Evolutionary conservation across 2,888 invertebrate species (phyloP), one percentile per base, ranked within the genome.

Genomic region (Acanthosepion esculentum): DNA sequence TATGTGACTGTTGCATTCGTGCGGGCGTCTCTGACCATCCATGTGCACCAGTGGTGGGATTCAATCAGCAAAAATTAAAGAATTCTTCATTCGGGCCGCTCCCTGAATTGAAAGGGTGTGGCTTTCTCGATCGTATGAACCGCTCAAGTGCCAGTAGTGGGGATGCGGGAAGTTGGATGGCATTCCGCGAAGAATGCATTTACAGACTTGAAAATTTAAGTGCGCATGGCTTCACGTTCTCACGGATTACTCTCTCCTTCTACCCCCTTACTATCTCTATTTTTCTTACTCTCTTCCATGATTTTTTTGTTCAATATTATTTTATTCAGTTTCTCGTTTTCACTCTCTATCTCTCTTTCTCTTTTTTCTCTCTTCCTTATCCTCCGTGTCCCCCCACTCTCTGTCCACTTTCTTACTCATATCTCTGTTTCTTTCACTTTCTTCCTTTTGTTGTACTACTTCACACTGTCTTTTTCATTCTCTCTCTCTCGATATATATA

Each of bases 21-120:
- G 78, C 29, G 29, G n/a, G 29, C 29, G n/a, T 78, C n/a, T 29
- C 78, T 29, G n/a, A 29, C n/a, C n/a, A 78, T 78, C 78, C 78
- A 78, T 78, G 10, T 78, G 78, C 78, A 78, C 78, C 78, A 78
- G 29, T 78, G 78, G n/a, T n/a, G 78, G 78, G 29, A 78, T 29
- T 78, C n/a, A 78, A 78, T 78, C 78, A 78, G n/a, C n/a, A 78
- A 78, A 78, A n/a, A 78, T 78, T n/a, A n/a, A 10, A 78, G 78
- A 59, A 59, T 59, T 78, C 78, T 10, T 10, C 78, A 29, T 10
- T 78, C 15, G 78, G 78, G 8, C n/a, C n/a, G 29, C 8, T n/a
- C 15, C 29, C 8, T 29, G 78, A 78, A n/a, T 78, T 29, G n/a
- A n/a, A 78, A 29, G 78, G n/a, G 78, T 29, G 29, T n/a, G n/a